These are phyloP conservation scores for Torymus auratus DNA, from an alignment of 2,888 invertebrate genomes.

Conservation along the genomic window DNA sequence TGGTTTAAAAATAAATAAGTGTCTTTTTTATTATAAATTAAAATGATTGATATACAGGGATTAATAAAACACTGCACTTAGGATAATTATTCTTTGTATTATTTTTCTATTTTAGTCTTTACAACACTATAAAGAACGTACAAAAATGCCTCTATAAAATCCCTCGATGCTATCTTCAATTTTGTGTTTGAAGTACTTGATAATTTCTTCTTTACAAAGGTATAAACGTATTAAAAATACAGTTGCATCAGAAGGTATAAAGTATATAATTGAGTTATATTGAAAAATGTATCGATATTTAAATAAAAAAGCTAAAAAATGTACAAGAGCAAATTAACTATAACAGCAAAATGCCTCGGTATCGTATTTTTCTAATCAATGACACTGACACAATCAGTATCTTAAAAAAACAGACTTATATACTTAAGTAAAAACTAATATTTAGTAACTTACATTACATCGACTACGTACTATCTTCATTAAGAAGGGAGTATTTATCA, in stretches of 20 bases:
- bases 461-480: conserved; percentile 9
- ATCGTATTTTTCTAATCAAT: conserved; percentile 29
- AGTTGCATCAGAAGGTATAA: conserved; percentile 34
- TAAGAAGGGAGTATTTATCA: conserved; percentile 42
- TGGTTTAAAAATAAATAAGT: no score
- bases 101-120: conserved; percentile 39
- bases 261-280: conserved; percentile 15
- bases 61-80: no score
- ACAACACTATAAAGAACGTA: conserved; percentile 46
- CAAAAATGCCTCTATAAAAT: conserved; percentile 58
- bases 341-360: conserved; percentile 22
- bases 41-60: no score
- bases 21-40: no score
- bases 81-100: conserved; percentile 43
- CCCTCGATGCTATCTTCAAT: conserved; percentile 49
- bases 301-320: conserved; percentile 51
- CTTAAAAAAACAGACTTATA: conserved; percentile 40
- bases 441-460: conserved; percentile 39
- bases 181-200: conserved; percentile 39
- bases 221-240: conserved; percentile 32
- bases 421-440: conserved; percentile 42
- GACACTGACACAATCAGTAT: conserved; percentile 36
- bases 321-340: conserved; percentile 43
- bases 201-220: conserved; percentile 41
- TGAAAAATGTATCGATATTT: conserved; percentile 19